phyloP scores from a whole-genome alignment of 2,888 invertebrate species.

The Hemistola chrysoprasaria region DNA sequence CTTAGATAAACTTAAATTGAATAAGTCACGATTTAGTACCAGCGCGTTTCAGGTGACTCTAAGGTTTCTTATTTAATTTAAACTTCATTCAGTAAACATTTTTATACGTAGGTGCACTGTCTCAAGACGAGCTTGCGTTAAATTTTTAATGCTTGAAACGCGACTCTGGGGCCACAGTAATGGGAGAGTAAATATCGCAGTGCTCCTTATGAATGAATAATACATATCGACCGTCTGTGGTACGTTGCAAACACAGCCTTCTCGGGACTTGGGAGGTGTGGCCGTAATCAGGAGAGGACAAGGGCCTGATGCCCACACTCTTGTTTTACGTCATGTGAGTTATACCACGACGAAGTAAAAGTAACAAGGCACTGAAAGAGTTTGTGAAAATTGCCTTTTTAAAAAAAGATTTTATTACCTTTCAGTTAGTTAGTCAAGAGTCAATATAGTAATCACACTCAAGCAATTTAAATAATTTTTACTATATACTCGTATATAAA shows the following conservation, averaged over 20 bases:
- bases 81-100: conserved; percentile 22
- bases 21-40: background rate
- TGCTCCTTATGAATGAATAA: conserved; percentile 74
- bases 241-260: conserved; percentile 44
- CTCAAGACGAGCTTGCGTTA: conserved; percentile 52
- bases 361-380: no score
- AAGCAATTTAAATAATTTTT: no score
- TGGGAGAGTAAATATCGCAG: conserved; percentile 74
- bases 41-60: conserved; percentile 5
- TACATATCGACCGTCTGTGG: conserved; percentile 54
- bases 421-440: no score
- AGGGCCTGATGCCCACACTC: no score
- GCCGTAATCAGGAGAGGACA: background rate
- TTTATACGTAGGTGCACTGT: conserved; percentile 18
- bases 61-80: conserved; percentile 11
- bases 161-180: conserved; percentile 65
- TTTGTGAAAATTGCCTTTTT: no score
- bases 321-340: no score
- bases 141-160: conserved; percentile 71
- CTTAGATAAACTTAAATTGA: background rate
- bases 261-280: conserved; percentile 1
- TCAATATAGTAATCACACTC: no score
- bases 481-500: no score
- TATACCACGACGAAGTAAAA: no score
- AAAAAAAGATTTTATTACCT: no score